Base-by-base conservation (phyloP, 1,140 invertebrate genomes). In the Lysiphlebus fabarum region DNA sequence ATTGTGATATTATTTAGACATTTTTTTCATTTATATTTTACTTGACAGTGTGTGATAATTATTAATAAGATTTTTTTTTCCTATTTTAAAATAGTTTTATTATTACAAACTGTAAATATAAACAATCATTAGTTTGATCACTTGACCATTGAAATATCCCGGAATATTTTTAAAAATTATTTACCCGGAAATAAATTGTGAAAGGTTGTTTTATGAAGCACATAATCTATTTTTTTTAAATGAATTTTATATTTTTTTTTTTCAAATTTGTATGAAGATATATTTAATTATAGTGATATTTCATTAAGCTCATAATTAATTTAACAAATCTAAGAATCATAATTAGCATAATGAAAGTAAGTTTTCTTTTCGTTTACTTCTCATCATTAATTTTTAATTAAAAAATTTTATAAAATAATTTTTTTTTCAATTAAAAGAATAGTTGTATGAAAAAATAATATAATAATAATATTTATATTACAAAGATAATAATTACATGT, bases 401-500 rank as follows among this genome's bases (percentile, higher is more conserved):
- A n/a, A n/a, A n/a, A n/a, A 49, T 49, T 7, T 17, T 34, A 9
- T 34, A 10, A 6, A 49, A 34, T 49, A 11, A 17, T 4, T 17
- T 9, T 34, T 10, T 11, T 11, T 34, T 17, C 34, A 26, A 49
- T 49, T 49, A n/a, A 10, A 7, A 34, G n/a, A 34, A 37, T 49
- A 34, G 26, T 11, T n/a, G 33, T 17, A 49, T 17, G 47, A 34
- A 49, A 34, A 49, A 36, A 9, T 11, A 11, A 11, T 6, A 49
- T 6, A 33, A 49, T 49, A 11, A 49, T 17, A 34, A 34, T 49
- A 56, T 38, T 50, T 40, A 11, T 62, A 58, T 49, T 14, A 49
- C 12, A 47, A 55, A n/a, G 34, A 34, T 65, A 65, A 62, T 67
- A 55, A 69, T 42, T 58, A 55, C 47, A 14, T 64, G 50, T 38